These are phyloP conservation scores for Hirudo medicinalis DNA, from an alignment of 1,140 invertebrate genomes.

Conservation along the genomic window DNA sequence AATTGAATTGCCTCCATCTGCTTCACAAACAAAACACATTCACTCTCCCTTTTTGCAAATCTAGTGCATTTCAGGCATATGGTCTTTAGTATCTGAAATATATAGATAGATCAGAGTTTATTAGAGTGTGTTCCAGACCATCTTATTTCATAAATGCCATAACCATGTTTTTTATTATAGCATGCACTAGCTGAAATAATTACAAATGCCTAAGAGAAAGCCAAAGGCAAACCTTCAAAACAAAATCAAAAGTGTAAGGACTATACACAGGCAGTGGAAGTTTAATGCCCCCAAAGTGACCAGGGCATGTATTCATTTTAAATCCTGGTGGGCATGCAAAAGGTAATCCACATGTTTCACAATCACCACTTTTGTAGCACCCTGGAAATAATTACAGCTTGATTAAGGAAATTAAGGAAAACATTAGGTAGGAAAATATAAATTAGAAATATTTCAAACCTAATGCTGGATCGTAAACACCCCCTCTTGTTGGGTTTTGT, in stretches of 20 bases:
- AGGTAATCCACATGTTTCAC: conserved; percentile 58
- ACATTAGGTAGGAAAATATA: conserved; percentile 14
- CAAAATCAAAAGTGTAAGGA: conserved; percentile 67
- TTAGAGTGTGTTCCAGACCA: too few species aligned
- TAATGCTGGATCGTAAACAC: conserved; percentile 70
- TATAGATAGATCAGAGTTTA: conserved; percentile 6
- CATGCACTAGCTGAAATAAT: not conserved
- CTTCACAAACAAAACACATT: conserved; percentile 47
- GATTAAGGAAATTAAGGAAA: conserved; percentile 12
- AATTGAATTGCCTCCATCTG: conserved; percentile 62
- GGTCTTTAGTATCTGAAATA: conserved; percentile 48
- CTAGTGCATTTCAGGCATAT: conserved; percentile 45
- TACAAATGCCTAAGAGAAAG: not conserved
- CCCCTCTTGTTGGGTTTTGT: conserved; percentile 64
- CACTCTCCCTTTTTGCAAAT: conserved; percentile 30
- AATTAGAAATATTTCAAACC: conserved; percentile 40
- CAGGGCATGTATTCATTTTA: conserved; percentile 48
- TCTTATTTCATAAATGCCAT: too few species aligned
- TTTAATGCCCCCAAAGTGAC: conserved; percentile 88
- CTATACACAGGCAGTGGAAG: conserved; percentile 81
- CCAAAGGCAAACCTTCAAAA: conserved; percentile 48
- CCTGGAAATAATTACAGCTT: not conserved
- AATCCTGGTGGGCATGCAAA: conserved; percentile 25
- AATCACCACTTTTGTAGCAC: conserved; percentile 11
- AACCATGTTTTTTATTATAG: too few species aligned